phyloP scores from a whole-genome alignment of 2,113 vertebrate species.

The Progne subis region DNA sequence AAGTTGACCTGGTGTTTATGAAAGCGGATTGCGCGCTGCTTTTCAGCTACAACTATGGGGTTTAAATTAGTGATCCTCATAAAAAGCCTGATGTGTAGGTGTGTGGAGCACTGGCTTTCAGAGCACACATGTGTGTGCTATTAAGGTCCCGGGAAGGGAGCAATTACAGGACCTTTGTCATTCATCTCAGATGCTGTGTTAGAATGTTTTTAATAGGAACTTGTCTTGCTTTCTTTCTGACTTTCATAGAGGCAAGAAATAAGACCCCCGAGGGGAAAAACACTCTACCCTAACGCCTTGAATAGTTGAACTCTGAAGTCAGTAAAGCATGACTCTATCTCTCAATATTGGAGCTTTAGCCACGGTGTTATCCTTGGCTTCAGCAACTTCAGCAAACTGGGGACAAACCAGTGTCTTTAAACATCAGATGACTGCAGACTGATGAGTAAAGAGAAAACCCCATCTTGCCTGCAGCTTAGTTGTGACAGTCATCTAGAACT shows the following conservation, averaged over 20 bases:
- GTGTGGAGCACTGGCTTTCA: not conserved
- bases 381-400: not conserved
- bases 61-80: conserved; percentile 2
- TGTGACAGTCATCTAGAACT: not conserved
- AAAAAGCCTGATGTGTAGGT: conserved; percentile 10
- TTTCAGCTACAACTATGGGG: not conserved
- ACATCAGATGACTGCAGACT: not conserved
- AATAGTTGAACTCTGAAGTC: conserved; percentile 57
- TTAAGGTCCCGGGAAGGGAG: not conserved
- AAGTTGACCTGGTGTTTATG: conserved; percentile 1
- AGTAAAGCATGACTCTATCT: conserved; percentile 15
- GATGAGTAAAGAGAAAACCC: not conserved
- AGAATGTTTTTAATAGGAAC: conserved; percentile 37
- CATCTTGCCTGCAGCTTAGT: not conserved
- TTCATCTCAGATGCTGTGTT: conserved; percentile 10
- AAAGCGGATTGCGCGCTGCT: not conserved
- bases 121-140: not conserved
- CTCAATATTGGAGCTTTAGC: conserved; percentile 34
- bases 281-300: not conserved
- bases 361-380: conserved; percentile 46
- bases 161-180: conserved; percentile 33
- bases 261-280: conserved; percentile 10
- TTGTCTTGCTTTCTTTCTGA: conserved; percentile 42
- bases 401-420: conserved; percentile 16
- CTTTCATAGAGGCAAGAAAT: conserved; percentile 24